Evolutionary conservation across 2,797 vertebrate genomes (phyloP).

Genomic region (Bradypus variegatus): DNA sequence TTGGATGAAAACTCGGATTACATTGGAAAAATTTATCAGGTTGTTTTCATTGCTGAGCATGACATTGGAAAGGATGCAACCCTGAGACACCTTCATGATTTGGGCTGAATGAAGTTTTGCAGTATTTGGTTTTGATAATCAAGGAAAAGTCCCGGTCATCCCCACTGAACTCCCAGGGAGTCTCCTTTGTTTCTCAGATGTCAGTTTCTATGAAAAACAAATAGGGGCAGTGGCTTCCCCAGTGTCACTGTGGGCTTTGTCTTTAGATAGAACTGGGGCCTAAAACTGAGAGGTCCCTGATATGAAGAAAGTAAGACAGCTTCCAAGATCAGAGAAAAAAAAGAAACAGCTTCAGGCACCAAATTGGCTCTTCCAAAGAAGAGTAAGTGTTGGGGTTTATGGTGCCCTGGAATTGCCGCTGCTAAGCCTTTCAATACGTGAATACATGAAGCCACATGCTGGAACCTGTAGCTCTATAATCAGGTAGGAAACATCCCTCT

Average conservation of each 20-base stretch:
- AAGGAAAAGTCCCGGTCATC: neutral
- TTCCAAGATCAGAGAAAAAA: neutral
- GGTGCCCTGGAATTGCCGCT: neutral
- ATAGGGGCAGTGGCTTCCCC: neutral
- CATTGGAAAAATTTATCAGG: constrained; percentile 20
- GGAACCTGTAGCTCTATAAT: neutral
- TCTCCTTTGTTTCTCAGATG: constrained; percentile 22
- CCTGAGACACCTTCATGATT: neutral
- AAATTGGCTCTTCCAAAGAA: neutral
- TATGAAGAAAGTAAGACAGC: neutral
- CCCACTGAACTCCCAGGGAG: neutral
- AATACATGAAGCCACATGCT: neutral
- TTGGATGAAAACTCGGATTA: constrained; percentile 36
- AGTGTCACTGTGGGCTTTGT: neutral
- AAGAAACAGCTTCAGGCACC: neutral
- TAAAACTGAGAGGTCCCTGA: neutral
- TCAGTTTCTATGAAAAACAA: constrained; percentile 34
- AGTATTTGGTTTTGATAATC: constrained; percentile 41
- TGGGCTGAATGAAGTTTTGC: neutral
- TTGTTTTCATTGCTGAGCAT: constrained; percentile 29
- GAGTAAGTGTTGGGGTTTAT: accelerated
- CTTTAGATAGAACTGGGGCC: neutral
- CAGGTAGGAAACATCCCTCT: neutral
- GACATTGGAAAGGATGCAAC: neutral
- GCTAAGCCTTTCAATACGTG: neutral